Evolutionary conservation across 2,113 vertebrate genomes (phyloP), one percentile per base, ranked within the genome.

Genomic region (Xiphophorus couchianus): DNA sequence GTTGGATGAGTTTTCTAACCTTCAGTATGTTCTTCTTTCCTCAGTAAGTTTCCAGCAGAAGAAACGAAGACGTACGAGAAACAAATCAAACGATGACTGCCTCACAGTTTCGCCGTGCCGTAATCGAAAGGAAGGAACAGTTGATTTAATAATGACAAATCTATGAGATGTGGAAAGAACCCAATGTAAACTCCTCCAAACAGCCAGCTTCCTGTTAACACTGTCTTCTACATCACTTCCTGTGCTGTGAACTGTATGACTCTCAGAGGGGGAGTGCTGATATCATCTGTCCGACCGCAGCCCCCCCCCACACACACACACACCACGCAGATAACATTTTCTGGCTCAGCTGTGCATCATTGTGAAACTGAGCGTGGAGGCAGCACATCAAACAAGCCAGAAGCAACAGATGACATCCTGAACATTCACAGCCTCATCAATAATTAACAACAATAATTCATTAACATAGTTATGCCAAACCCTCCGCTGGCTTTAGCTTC

Each of bases 161-260:
- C 25, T 27, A 64, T 19, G 29, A 22, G 62, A 64, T 30, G 14
- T 64, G 29, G 30, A 29, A 19, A 19, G 2, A 63, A 30, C 29
- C 4, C 29, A 64, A 31, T 62, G 31, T 39, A 51, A 71, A 79
- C 78, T 62, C 69, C 81, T 81, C 70, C 73, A 51, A 62, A 33
- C 39, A 42, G 27, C 66, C 54, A 70, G 66, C 73, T 82, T 84
- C 76, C 79, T 84, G 67, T 77, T 79, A 48, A 31, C 22, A 64
- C 25, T 65, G 63, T 58, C 51, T 73, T 6, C 76, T n/a, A 44
- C 39, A 37, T 37, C 17, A 35, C 76, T 80, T 82, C 74, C 80
- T 79, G 73, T 76, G 74, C 76, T 44, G 48, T 69, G 71, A 78
- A 58, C 19, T 71, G 4, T 79, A 48, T 71, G 71, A 25, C 62